Conservation (phyloP, 2,888 invertebrate species). For the Amphipoea oculea region DNA sequence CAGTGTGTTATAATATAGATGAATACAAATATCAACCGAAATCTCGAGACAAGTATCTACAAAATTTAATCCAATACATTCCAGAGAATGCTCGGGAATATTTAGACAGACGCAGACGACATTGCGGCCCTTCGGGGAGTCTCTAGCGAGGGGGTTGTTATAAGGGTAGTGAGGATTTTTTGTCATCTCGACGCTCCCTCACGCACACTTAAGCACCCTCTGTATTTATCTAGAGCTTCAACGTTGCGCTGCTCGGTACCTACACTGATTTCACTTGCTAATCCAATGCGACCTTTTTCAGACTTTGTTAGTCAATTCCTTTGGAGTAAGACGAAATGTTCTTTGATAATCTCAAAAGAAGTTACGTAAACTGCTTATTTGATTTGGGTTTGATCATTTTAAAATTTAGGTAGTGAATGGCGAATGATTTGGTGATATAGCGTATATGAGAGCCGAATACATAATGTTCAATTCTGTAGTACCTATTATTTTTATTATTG, state of each 20-base stretch:
- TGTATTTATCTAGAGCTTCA: slow-evolving; percentile 61
- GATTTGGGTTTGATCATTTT: slow-evolving; percentile 36
- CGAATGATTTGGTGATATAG: background rate
- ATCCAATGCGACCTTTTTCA: slow-evolving; percentile 64
- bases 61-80: slow-evolving; percentile 55
- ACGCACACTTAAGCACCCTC: slow-evolving; percentile 55
- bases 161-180: slow-evolving; percentile 67
- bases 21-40: slow-evolving; percentile 10
- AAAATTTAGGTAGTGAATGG: background rate
- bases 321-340: slow-evolving; percentile 46
- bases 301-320: slow-evolving; percentile 60
- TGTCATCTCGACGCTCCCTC: slow-evolving; percentile 66
- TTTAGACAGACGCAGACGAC: slow-evolving; percentile 63
- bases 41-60: slow-evolving; percentile 17
- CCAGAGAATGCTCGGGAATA: slow-evolving; percentile 61
- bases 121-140: slow-evolving; percentile 54
- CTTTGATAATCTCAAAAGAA: slow-evolving; percentile 51
- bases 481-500: background rate
- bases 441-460: background rate
- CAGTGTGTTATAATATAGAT: slow-evolving; percentile 6
- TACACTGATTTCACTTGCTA: slow-evolving; percentile 67
- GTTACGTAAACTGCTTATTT: slow-evolving; percentile 48
- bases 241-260: slow-evolving; percentile 54
- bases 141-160: slow-evolving; percentile 42
- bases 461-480: background rate